A percentile compares a stretch with the other conserved stretches of the same genome.
Evolutionary conservation across 2,888 invertebrate species (phyloP).

Genomic region (Erebia epiphron): DNA sequence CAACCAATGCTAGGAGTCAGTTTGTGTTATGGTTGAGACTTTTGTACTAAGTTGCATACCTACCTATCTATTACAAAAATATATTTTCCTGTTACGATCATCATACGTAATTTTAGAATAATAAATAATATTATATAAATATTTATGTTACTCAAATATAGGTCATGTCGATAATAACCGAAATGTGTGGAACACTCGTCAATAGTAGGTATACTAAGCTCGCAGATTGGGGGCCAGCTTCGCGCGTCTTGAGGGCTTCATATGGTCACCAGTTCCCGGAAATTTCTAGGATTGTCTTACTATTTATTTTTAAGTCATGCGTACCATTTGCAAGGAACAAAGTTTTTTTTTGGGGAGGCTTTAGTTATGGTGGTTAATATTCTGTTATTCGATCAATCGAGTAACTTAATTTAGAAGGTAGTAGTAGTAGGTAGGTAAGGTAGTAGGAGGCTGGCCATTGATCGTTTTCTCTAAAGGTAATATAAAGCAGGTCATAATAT

Average conservation of each 20-base stretch:
- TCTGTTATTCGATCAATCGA: too few species aligned
- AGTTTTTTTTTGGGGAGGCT: neutral
- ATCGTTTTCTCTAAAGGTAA: too few species aligned
- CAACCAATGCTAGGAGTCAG: neutral
- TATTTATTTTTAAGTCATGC: constrained; percentile 8
- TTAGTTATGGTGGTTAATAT: neutral
- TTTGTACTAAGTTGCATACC: neutral
- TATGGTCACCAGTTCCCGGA: constrained; percentile 17
- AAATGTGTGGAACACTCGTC: constrained; percentile 49
- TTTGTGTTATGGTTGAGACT: neutral
- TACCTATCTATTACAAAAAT: constrained; percentile 10
- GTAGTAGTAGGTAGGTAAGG: too few species aligned
- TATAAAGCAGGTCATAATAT: too few species aligned
- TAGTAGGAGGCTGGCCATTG: too few species aligned
- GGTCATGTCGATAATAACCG: constrained; percentile 59
- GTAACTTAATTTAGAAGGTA: too few species aligned
- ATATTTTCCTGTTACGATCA: constrained; percentile 26
- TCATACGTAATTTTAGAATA: constrained; percentile 23
- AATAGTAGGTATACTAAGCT: constrained; percentile 32
- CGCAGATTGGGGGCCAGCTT: constrained; percentile 49
- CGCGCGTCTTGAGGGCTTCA: constrained; percentile 50
- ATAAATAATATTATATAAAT: constrained; percentile 29
- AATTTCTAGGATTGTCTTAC: constrained; percentile 19
- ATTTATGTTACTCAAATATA: constrained; percentile 43
- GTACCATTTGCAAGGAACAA: neutral